Base-by-base conservation (phyloP, 2,797 vertebrate genomes). In the Smutsia gigantea region DNA sequence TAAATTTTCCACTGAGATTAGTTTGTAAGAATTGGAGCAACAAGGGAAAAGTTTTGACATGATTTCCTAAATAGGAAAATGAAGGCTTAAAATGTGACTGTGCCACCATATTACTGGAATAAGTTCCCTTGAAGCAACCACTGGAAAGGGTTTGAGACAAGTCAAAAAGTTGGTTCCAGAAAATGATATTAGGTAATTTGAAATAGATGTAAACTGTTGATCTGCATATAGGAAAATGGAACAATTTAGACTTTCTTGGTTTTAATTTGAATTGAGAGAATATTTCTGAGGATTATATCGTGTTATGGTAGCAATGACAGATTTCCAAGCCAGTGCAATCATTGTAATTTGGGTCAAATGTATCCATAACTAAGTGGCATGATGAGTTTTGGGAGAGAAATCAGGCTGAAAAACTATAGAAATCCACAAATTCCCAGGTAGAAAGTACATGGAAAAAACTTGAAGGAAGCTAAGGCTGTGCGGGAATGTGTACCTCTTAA, bases 41-140 rank as follows among this genome's bases (percentile, higher is more conserved):
- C 21, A 49, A 82, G 18, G 46, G 72, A 19, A 86, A 95, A 96
- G 15, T 23, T 90, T 69, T 72, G 81, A 57, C 18, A 9, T 23
- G 12, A 63, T 87, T 90, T 95, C 69, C 69, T 88, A 59, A 92
- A 63, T 27, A 92, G 31, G 29, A 89, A 94, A 83, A 92, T 61
- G 51, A 57, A 46, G 31, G 12, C 63, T 49, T 68, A 59, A 25
- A 77, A 6, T 42, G 11, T 49, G 84, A 57, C 10, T 21, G 1
- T 39, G 25, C 53, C 53, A 7, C 77, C 12, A 15, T 29, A 46
- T 78, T 17, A 0, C 37, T 64, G 83, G 75, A 37, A 5, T 86
- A 9, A 4, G 75, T 81, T 78, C 37, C 27, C 7, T 34, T 49
- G 66, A 77, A 6, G 15, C 51, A 7, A 15, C 42, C 39, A 31